Evolutionary conservation across 2,113 vertebrate species (phyloP), one percentile per base, ranked within the genome.

Genomic region (Aptenodytes patagonicus): DNA sequence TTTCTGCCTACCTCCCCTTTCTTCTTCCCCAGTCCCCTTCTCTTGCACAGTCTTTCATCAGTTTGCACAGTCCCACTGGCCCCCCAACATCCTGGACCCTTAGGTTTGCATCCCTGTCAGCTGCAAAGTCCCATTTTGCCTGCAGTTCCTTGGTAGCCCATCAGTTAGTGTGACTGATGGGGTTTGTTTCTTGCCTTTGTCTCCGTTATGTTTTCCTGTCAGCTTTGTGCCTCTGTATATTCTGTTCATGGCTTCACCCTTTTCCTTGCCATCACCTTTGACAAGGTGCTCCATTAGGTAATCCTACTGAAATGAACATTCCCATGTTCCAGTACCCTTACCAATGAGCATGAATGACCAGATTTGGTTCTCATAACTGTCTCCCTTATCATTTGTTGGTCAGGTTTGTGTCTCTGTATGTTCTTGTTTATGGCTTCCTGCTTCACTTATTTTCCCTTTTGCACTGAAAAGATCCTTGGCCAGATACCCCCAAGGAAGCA

Each of bases 251-350:
- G 2, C 6, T 47, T 49, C 19, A 31, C 5, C 12, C 14, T 47
- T 68, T 87, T 72, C 5, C 46, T 51, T 60, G 11, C 1, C 7
- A 73, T 65, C 21, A 9, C 4, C 6, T 38, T 73, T 64, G 20
- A 73, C 47, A 52, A 40, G 11, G 8, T 49, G 7, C 13, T 47
- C 2, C 1, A 11, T 24, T 7, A 29, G 8, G 11, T 46, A 40
- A 51, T 55, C 10, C 3, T 73, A 4, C 21, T 70, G 32, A 79
- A 78, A 79, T 24, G 4, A 69, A 65, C 31, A 31, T 46, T 78
- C 13, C 18, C 3, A 1, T 32, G 3, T 82, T 49, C 8, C 1
- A 3, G 5, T 20, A 36, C 10, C 10, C 9, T 71, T 38, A 47
- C 4, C 31, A 55, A 9, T 24, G 5, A 36, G 6, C 8, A 42